A percentile compares a stretch with the other conserved stretches of the same genome.
phyloP scores from a whole-genome alignment of 1,140 invertebrate genomes.

The Dendroctonus valens region DNA sequence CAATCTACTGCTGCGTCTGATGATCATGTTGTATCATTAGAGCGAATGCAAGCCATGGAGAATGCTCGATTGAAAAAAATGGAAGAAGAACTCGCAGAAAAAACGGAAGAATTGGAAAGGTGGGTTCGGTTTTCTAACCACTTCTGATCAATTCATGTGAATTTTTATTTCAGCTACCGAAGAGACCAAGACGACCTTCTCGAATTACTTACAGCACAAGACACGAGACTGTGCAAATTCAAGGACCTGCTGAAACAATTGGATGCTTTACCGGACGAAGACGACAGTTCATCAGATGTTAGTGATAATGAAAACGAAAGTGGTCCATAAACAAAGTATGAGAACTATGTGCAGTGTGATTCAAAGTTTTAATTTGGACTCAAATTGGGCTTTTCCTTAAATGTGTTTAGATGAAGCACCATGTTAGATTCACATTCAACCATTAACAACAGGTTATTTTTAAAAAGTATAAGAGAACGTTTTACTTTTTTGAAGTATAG shows the following conservation, averaged over 20 bases:
- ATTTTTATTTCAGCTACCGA: slow-evolving; percentile 23
- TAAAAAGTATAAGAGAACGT: no score
- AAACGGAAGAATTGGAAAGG: slow-evolving; percentile 63
- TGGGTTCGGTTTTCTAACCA: slow-evolving; percentile 44
- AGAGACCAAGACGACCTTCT: slow-evolving; percentile 92
- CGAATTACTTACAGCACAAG: slow-evolving; percentile 81
- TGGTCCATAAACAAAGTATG: not conserved
- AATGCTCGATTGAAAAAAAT: slow-evolving; percentile 24
- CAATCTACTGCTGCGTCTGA: no score
- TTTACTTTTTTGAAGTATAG: no score
- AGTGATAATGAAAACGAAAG: slow-evolving; percentile 39
- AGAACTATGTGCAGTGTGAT: no score
- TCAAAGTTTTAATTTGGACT: no score
- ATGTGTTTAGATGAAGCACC: no score
- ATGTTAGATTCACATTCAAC: no score
- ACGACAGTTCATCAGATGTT: slow-evolving; percentile 36
- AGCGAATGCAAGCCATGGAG: slow-evolving; percentile 41
- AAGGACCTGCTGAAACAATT: slow-evolving; percentile 67
- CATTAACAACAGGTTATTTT: no score
- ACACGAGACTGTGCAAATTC: slow-evolving; percentile 69
- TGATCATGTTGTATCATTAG: slow-evolving; percentile 7
- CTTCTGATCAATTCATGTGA: not conserved
- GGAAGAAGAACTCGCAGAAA: slow-evolving; percentile 36
- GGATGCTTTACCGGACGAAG: slow-evolving; percentile 64
- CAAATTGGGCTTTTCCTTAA: no score